Percentiles rank a stretch among this genome's conserved stretches.
Conservation (phyloP, 2,888 invertebrate species). For the Timema cristinae region DNA sequence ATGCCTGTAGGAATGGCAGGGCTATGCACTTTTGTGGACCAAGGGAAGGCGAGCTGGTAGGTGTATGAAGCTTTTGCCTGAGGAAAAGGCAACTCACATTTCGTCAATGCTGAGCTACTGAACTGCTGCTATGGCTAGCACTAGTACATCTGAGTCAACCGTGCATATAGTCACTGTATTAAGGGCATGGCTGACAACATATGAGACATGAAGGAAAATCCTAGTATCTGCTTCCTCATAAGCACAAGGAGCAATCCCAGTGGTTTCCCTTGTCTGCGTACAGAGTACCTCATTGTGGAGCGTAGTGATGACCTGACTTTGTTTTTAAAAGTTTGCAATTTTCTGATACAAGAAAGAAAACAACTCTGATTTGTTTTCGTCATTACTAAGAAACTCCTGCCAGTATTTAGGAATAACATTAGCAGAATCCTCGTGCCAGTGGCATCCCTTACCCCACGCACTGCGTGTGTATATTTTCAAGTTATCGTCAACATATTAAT, state of each 20-base stretch:
- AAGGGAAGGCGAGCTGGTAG: not conserved
- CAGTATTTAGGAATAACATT: too few species aligned
- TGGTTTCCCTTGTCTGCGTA: not conserved
- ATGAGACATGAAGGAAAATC: slow-evolving; percentile 5
- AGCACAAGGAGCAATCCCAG: not conserved
- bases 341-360: too few species aligned
- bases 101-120: not conserved
- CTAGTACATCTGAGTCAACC: not conserved
- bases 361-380: too few species aligned
- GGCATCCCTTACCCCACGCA: too few species aligned
- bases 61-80: not conserved
- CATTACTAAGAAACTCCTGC: too few species aligned
- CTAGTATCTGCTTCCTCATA: slow-evolving; percentile 2
- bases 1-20: slow-evolving; percentile 7
- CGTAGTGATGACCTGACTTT: not conserved
- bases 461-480: too few species aligned
- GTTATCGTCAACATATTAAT: too few species aligned
- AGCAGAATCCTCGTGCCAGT: too few species aligned
- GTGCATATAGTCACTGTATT: not conserved
- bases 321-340: not conserved
- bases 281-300: not conserved
- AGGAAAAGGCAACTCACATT: not conserved
- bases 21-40: not conserved
- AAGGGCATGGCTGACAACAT: not conserved
- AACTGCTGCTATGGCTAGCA: not conserved